phyloP scores from a whole-genome alignment of 2,888 invertebrate species.

The Tubulanus polymorphus region DNA sequence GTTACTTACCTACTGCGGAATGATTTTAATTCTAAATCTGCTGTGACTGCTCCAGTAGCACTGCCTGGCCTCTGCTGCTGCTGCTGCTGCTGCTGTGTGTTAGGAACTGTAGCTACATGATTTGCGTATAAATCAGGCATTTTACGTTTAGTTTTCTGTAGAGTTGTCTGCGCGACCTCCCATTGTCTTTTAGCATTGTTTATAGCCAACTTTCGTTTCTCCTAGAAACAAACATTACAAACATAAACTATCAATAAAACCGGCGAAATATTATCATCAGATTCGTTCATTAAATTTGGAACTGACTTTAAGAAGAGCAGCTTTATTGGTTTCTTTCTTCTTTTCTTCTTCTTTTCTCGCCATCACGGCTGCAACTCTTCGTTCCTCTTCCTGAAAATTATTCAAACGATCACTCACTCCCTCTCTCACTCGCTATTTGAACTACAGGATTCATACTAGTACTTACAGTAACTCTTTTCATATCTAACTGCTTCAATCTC shows the following conservation, averaged over 20 bases:
- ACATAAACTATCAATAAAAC: too few species aligned
- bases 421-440: background rate
- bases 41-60: too few species aligned
- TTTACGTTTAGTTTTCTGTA: slow-evolving; percentile 32
- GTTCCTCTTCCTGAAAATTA: slow-evolving; percentile 47
- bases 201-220: slow-evolving; percentile 48
- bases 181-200: slow-evolving; percentile 50
- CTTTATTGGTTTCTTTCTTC: slow-evolving; percentile 42
- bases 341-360: slow-evolving; percentile 51
- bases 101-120: slow-evolving; percentile 42
- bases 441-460: background rate
- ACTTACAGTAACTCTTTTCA: slow-evolving; percentile 49
- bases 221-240: too few species aligned
- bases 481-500: slow-evolving; percentile 49
- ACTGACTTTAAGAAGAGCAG: slow-evolving; percentile 45
- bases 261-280: too few species aligned
- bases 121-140: slow-evolving; percentile 48
- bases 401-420: background rate
- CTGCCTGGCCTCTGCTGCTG: too few species aligned
- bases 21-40: too few species aligned
- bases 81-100: slow-evolving; percentile 3
- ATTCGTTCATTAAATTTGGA: too few species aligned
- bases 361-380: slow-evolving; percentile 45
- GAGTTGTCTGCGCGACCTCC: slow-evolving; percentile 48
- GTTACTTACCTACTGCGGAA: too few species aligned